Base-by-base conservation (phyloP, 2,888 invertebrate species). In the Hybos culiciformis region DNA sequence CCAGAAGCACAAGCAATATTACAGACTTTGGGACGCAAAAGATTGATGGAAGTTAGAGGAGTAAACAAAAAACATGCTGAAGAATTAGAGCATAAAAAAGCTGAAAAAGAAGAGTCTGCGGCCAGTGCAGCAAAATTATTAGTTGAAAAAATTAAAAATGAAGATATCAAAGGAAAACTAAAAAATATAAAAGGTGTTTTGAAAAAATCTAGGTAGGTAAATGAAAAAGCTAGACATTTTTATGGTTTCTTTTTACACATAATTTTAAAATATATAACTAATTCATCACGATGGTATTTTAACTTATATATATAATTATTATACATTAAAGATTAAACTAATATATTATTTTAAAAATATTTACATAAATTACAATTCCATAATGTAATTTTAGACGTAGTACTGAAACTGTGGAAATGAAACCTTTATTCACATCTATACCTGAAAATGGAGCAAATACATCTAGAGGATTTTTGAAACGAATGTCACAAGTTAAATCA, bases 1-100 rank as follows among this genome's bases (percentile, higher is more conserved):
- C 94, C 94, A 0, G 93, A 94, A 65, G 94, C 94, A 1, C 91
- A 93, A 64, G 88, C 90, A 51, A 91, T 91, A 50, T 71, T 91
- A n/a, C 88, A 90, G 60, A 86, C 83, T 9, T 71, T 91, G 21
- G 91, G 91, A 5, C 71, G 86, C 36, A 90, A 88, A 56, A 73
- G 90, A 12, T 67, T 91, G 41, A 86, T 86, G 75, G 90, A 91
- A 66, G 90, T 88, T 5, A 73, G 76, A 44, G 75, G 74, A 67
- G 73, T 74, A 1, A 67, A 70, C 45, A 69, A 68, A 44, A 66
- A 63, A 24, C 59, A 63, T 38, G 66, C 63, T 3, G 62, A 60
- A 45, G 60, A 63, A 32, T 51, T 53, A n/a, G 55, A 58, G n/a
- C n/a, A 12, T 29, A 12, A n/a, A 29, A 29, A 6, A 12, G 7